Evolutionary conservation across 1,140 invertebrate species (phyloP).

Genomic region (Megalopta genalis): DNA sequence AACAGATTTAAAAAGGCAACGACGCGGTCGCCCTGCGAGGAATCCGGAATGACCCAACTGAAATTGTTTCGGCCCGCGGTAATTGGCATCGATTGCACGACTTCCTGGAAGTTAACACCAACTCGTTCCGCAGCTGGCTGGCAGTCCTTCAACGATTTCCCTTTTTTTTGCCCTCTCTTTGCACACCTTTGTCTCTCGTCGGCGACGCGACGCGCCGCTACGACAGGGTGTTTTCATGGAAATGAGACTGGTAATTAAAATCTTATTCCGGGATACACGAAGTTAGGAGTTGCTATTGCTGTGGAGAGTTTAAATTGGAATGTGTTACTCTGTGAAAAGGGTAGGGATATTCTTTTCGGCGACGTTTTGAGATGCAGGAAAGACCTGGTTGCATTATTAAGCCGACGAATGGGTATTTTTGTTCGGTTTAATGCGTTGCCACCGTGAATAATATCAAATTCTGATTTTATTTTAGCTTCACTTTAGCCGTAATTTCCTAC

Average conservation of each 20-base stretch:
- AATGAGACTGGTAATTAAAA: slow-evolving; percentile 21
- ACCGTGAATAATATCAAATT: no score
- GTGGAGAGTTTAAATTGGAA: neutral
- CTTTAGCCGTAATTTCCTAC: no score
- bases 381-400: no score
- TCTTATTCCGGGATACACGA: neutral
- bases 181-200: no score
- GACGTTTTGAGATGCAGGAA: no score
- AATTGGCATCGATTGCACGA: slow-evolving; percentile 28
- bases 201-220: neutral
- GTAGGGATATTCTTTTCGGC: no score
- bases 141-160: neutral
- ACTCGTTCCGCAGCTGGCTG: neutral
- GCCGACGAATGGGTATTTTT: no score
- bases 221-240: slow-evolving; percentile 7
- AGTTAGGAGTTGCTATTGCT: neutral
- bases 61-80: slow-evolving; percentile 19
- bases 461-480: no score
- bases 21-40: neutral
- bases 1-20: neutral
- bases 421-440: no score
- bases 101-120: slow-evolving; percentile 12
- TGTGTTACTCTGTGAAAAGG: neutral
- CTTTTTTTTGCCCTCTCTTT: neutral
- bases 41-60: slow-evolving; percentile 18